phyloP scores from a whole-genome alignment of 2,113 vertebrate genomes.

The Microcebus lehilahytsara region DNA sequence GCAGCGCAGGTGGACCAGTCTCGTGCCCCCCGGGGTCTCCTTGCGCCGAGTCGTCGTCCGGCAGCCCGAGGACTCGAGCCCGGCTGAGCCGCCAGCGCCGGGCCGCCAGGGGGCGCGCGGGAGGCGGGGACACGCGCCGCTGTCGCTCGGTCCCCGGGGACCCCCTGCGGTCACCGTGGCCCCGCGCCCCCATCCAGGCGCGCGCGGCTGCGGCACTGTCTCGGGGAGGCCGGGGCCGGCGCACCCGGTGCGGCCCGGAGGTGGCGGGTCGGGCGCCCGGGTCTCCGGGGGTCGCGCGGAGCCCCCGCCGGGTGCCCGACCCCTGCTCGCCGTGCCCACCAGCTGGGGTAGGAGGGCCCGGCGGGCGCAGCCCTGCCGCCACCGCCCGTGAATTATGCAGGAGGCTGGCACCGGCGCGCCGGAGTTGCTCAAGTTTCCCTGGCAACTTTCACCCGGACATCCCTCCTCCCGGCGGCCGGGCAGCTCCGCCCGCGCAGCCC shows the following conservation, averaged over 20 bases:
- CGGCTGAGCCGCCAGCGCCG: neutral
- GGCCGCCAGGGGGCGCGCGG: conserved; percentile 68
- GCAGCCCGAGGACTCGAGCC: neutral
- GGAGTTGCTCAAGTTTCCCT: conserved; percentile 77
- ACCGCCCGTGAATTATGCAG: conserved; percentile 81
- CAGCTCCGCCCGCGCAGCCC: conserved; percentile 35
- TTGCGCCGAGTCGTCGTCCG: neutral
- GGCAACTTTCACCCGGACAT: conserved; percentile 73
- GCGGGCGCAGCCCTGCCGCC: neutral
- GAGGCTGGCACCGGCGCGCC: conserved; percentile 59
- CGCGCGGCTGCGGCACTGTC: neutral
- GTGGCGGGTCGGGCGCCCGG: neutral
- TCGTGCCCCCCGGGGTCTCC: neutral
- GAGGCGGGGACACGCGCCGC: neutral
- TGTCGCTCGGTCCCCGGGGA: neutral
- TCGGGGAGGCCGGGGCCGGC: neutral
- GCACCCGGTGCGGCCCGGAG: neutral
- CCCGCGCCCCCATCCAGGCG: neutral
- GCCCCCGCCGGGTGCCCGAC: neutral
- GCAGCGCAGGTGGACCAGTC: neutral
- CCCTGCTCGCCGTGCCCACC: neutral
- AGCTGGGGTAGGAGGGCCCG: neutral
- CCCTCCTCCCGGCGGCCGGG: conserved; percentile 33
- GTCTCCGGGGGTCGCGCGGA: neutral
- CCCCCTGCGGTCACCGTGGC: neutral